Percentiles rank a stretch among this genome's conserved stretches.
These are phyloP conservation scores for Caenorhabditis sp. DNA, from an alignment of 2,888 invertebrate species.

Conservation along the genomic window DNA sequence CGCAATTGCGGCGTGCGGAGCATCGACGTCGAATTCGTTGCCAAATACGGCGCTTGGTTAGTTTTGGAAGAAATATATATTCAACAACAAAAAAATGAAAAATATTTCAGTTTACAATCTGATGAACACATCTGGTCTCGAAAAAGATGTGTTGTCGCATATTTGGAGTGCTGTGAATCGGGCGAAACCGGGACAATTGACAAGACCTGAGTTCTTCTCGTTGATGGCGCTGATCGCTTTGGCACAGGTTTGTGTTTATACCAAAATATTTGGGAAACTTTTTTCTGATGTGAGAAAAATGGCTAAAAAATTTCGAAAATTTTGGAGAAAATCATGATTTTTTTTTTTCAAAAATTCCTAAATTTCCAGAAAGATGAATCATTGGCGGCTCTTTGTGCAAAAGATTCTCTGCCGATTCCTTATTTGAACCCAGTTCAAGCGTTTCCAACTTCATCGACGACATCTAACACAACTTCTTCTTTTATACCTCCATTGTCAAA, in stretches of 20 bases:
- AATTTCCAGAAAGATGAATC: constrained; percentile 52
- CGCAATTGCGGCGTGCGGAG: constrained; percentile 61
- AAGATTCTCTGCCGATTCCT: constrained; percentile 62
- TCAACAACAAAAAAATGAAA: background rate
- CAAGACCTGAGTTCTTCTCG: constrained; percentile 72
- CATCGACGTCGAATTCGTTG: constrained; percentile 43
- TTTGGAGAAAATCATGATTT: too few relatives aligned
- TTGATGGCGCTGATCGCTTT: constrained; percentile 74
- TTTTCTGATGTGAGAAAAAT: too few relatives aligned
- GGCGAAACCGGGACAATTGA: constrained; percentile 73
- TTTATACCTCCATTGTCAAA: constrained; percentile 28
- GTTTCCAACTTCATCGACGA: constrained; percentile 17
- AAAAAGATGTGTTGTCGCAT: constrained; percentile 72
- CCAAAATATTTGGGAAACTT: too few relatives aligned
- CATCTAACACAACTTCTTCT: constrained; percentile 14
- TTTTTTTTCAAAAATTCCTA: too few relatives aligned
- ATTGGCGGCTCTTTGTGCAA: constrained; percentile 56
- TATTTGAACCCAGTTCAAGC: constrained; percentile 49
- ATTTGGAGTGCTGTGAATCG: constrained; percentile 74
- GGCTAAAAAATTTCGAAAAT: too few relatives aligned
- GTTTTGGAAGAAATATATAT: background rate
- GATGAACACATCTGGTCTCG: constrained; percentile 72
- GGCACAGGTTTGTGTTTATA: too few relatives aligned
- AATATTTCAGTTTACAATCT: constrained; percentile 72
- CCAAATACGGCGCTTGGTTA: constrained; percentile 60